Evolutionary conservation across 2,888 invertebrate species (phyloP).

Genomic region (Leistus spinibarbis): DNA sequence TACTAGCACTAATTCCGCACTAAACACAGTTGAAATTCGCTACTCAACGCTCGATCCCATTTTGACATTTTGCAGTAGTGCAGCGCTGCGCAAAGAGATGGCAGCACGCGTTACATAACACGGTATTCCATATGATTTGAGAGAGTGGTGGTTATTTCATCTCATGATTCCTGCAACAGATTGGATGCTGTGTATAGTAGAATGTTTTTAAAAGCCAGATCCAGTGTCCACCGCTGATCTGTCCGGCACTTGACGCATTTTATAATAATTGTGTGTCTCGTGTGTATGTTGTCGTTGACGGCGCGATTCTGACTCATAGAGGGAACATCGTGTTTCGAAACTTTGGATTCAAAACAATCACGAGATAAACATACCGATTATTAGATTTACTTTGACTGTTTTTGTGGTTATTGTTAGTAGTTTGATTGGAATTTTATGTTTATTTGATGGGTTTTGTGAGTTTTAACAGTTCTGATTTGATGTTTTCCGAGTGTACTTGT

Average conservation of each 20-base stretch:
- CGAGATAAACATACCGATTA: not conserved
- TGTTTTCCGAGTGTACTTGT: no score
- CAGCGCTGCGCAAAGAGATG: not conserved
- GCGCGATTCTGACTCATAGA: slow-evolving; percentile 16
- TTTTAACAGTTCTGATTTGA: not conserved
- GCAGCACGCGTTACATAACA: not conserved
- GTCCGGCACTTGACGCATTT: slow-evolving; percentile 10
- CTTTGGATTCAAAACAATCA: not conserved
- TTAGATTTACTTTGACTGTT: not conserved
- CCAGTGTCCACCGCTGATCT: slow-evolving; percentile 19
- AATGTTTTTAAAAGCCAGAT: slow-evolving; percentile 27
- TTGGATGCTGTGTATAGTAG: slow-evolving; percentile 3
- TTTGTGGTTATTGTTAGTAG: not conserved
- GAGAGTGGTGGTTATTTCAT: slow-evolving; percentile 22
- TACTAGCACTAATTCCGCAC: no score
- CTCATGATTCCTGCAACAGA: slow-evolving; percentile 14
- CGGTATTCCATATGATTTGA: slow-evolving; percentile 7
- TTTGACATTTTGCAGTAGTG: not conserved
- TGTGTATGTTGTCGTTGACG: slow-evolving; percentile 7
- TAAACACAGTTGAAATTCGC: not conserved
- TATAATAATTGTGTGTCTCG: slow-evolving; percentile 23
- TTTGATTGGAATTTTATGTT: not conserved
- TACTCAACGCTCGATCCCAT: not conserved
- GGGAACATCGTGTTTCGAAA: not conserved
- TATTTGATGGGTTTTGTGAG: not conserved